Conservation (phyloP, 2,888 invertebrate species). For the Cheilosia pagana region DNA sequence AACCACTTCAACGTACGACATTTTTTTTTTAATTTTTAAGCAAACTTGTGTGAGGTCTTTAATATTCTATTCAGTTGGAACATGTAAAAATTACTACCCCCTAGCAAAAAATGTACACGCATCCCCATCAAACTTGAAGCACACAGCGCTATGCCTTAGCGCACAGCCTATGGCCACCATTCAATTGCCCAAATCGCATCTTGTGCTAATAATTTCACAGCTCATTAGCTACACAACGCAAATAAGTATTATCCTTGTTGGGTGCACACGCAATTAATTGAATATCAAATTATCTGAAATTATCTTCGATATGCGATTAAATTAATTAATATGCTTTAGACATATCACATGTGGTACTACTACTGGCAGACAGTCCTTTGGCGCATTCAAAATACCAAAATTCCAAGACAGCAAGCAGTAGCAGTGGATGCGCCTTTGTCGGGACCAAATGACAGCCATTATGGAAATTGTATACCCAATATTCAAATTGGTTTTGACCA, state of each 20-base stretch:
- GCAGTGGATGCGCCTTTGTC: conserved; percentile 6
- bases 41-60: too few relatives aligned
- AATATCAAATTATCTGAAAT: conserved; percentile 71
- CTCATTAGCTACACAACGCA: conserved; percentile 70
- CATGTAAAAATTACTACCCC: too few relatives aligned
- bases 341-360: conserved; percentile 19
- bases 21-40: too few relatives aligned
- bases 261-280: conserved; percentile 73
- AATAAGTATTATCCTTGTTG: conserved; percentile 70
- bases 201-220: conserved; percentile 69
- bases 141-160: too few relatives aligned
- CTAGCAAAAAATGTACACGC: too few relatives aligned
- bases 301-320: conserved; percentile 64
- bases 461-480: conserved; percentile 58
- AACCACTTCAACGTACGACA: too few relatives aligned
- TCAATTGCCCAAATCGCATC: conserved; percentile 46
- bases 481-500: conserved; percentile 64
- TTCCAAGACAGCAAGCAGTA: conserved; percentile 33
- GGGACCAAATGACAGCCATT: conserved; percentile 52
- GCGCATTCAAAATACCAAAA: conserved; percentile 6
- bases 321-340: conserved; percentile 66
- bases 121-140: too few relatives aligned
- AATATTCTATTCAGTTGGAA: too few relatives aligned
- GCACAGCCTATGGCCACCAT: too few relatives aligned
- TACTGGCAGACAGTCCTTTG: conserved; percentile 15